phyloP scores from a whole-genome alignment of 2,113 vertebrate genomes.

The Symphodus melops region DNA sequence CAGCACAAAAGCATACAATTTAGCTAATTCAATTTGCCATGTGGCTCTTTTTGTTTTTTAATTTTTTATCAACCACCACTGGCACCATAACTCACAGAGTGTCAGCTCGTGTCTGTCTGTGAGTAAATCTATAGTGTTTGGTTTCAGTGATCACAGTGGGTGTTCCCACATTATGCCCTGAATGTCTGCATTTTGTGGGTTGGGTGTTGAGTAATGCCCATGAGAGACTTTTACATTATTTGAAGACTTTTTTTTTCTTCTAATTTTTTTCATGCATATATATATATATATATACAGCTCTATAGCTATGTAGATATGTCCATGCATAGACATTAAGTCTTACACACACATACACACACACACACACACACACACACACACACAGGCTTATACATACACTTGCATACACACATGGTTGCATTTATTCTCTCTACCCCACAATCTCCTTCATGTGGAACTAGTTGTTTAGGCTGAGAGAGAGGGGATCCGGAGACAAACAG shows the following conservation, averaged over 20 bases:
- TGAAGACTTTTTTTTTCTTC: constrained; percentile 4
- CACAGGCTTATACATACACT: constrained; percentile 62
- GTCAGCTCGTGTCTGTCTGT: constrained; percentile 34
- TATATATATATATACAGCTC: constrained; percentile 12
- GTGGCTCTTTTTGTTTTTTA: constrained; percentile 49
- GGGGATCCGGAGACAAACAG: constrained; percentile 78
- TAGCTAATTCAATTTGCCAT: constrained; percentile 33
- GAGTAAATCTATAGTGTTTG: constrained; percentile 44
- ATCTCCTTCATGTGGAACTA: constrained; percentile 79
- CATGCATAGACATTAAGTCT: constrained; percentile 27
- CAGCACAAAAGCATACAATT: constrained; percentile 34
- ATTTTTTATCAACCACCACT: constrained; percentile 37
- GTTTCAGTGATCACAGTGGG: constrained; percentile 63
- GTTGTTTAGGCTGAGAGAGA: constrained; percentile 74
- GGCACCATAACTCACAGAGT: constrained; percentile 19
- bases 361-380: constrained; percentile 44
- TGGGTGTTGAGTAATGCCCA: constrained; percentile 43
- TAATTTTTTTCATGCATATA: constrained; percentile 11
- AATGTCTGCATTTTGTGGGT: constrained; percentile 50
- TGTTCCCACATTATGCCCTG: constrained; percentile 49
- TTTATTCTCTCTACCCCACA: constrained; percentile 77
- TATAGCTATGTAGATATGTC: constrained; percentile 52
- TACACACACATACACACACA: constrained; percentile 73
- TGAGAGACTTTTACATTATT: constrained; percentile 63
- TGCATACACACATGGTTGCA: constrained; percentile 79